These are phyloP conservation scores for Drosophila guanche DNA, from an alignment of 1,140 invertebrate genomes.

Conservation along the genomic window DNA sequence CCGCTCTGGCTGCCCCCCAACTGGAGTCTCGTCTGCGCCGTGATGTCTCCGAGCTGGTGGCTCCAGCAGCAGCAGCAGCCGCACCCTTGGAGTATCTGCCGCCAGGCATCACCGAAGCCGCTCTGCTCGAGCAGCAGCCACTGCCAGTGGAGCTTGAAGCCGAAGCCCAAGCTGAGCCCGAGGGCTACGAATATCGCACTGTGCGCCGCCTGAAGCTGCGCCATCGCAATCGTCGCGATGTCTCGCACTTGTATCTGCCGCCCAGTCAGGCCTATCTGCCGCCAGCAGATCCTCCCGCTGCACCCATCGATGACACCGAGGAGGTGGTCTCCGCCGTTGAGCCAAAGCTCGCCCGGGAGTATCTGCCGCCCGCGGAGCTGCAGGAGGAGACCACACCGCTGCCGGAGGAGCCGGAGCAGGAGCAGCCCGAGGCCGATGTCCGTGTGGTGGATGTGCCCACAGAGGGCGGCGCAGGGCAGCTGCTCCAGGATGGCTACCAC, in stretches of 20 bases:
- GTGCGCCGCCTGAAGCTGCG: slow-evolving; percentile 70
- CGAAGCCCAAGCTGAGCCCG: slow-evolving; percentile 4
- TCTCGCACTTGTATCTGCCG: slow-evolving; percentile 69
- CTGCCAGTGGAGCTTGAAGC: slow-evolving; percentile 15
- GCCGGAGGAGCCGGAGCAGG: no score
- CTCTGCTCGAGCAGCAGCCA: slow-evolving; percentile 16
- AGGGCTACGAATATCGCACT: slow-evolving; percentile 73
- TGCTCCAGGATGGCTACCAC: slow-evolving; percentile 70
- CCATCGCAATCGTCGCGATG: slow-evolving; percentile 71
- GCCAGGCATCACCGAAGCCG: slow-evolving; percentile 39
- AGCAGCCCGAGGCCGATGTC: slow-evolving; percentile 25
- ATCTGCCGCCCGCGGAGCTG: slow-evolving; percentile 60
- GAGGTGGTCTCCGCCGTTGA: slow-evolving; percentile 61
- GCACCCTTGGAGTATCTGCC: slow-evolving; percentile 49
- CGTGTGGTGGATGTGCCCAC: slow-evolving; percentile 63
- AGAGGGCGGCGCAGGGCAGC: slow-evolving; percentile 27
- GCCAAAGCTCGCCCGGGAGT: slow-evolving; percentile 67
- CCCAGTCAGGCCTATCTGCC: slow-evolving; percentile 67
- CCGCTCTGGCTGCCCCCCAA: slow-evolving; percentile 59
- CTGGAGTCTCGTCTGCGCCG: slow-evolving; percentile 38
- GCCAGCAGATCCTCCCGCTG: slow-evolving; percentile 49
- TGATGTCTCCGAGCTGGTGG: slow-evolving; percentile 63
- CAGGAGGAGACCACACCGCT: slow-evolving; percentile 10
- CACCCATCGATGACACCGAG: slow-evolving; percentile 55
- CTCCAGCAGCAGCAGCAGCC: slow-evolving; percentile 25